Evolutionary conservation across 2,113 vertebrate species (phyloP), one percentile per base, ranked within the genome.

Genomic region (Bolborhynchus lineola): DNA sequence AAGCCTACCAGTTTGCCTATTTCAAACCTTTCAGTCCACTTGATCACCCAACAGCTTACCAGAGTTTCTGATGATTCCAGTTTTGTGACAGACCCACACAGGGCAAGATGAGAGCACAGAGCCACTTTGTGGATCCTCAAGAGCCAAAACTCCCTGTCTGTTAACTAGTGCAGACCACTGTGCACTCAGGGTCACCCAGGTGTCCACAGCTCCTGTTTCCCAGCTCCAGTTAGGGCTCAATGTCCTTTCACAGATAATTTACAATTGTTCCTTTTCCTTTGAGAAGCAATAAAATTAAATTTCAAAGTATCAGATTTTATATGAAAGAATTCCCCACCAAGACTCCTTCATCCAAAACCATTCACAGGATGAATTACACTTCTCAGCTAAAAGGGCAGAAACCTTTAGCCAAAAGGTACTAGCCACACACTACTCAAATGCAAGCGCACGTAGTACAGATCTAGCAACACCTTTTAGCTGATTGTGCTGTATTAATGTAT

Each of bases 161-260:
- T 15, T 8, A 55, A 10, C 24, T 19, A 47, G 11, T 59, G n/a
- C 7, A 85, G 21, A 46, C 9, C 50, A 55, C 8, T 0, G 0
- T 11, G 20, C 8, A 82, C 8, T 76, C 20, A 44, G 18, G 16
- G 8, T 57, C 42, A 37, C 47, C 63, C 23, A 5, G 7, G 4
- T 50, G 77, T 67, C 23, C 55, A 62, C 14, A 89, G 49, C 17
- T 83, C 25, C 25, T 72, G 5, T 23, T 71, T 28, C n/a, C 26
- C 57, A 49, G 8, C 11, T 65, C 23, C 23, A 26, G 23, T 42
- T 19, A 63, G 17, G 5, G 39, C 12, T 81, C 9, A 24, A 20
- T 26, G 41, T 5, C 4, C 7, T 69, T 53, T 74, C 60, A 49
- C 17, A 69, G 17, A 7, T 10, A 8, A 47, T 14, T 82, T 78